These are phyloP conservation scores for Ditula angustiorana DNA, from an alignment of 2,888 invertebrate species.

Conservation along the genomic window DNA sequence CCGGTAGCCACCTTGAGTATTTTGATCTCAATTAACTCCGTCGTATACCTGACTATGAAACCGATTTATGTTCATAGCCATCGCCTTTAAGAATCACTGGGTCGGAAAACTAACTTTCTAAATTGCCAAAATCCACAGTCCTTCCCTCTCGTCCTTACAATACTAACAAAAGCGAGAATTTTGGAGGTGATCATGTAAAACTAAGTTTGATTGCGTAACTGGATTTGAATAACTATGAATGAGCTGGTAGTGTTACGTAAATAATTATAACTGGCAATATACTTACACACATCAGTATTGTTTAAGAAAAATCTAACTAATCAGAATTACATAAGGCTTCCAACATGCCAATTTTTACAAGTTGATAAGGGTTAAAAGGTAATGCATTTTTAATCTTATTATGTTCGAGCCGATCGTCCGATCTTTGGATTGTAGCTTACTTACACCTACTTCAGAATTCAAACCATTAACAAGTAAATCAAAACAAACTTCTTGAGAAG, in stretches of 20 bases:
- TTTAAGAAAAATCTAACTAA: too few species aligned
- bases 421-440: neutral
- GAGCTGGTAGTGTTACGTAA: neutral
- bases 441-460: neutral
- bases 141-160: neutral
- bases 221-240: neutral
- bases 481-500: neutral
- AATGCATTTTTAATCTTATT: neutral
- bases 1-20: neutral
- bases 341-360: too few species aligned
- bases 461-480: neutral
- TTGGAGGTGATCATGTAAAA: neutral
- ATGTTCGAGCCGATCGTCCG: neutral
- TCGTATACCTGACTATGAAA: neutral
- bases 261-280: too few species aligned
- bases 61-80: neutral
- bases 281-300: too few species aligned
- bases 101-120: constrained; percentile 24
- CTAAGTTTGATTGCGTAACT: neutral
- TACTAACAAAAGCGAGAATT: neutral
- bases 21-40: neutral
- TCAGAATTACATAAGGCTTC: too few species aligned
- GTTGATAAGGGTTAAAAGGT: too few species aligned
- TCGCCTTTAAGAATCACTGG: constrained; percentile 6
- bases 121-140: constrained; percentile 4